Base-by-base conservation (phyloP, 53 echinoderm and acorn worm genomes). In the Echinarachnius parma region DNA sequence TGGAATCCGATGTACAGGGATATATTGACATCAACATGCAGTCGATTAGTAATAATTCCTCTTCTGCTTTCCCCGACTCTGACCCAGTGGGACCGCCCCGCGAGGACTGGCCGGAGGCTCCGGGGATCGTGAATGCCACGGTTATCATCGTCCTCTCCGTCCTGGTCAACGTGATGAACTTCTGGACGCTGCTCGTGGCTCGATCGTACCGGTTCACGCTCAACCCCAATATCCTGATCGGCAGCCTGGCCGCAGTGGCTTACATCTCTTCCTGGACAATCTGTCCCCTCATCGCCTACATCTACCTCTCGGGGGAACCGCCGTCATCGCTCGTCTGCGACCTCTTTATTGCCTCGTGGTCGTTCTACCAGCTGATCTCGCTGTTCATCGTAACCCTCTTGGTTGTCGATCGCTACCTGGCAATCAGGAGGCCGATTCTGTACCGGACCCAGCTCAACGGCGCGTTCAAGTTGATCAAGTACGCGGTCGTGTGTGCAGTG, bases 391-490 rank as follows among this genome's bases (percentile, higher is more conserved):
- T 84, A 3, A 80, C 89, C 3, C 49, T 89, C 0, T 80, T 84
- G 77, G 84, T 78, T 35, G 26, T 84, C 14, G 89, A 89, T 64
- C 84, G 89, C 0, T 89, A 78, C 57, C 61, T 89, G 8, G 89
- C 89, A 4, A 80, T 89, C 34, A 31, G 78, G 32, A 84, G 76
- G 63, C 89, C 89, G 10, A 89, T 89, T 33, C 48, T 89, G 8
- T 89, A 89, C 52, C 32, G 77, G 34, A 72, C 77, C 10, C 52
- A 75, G 53, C 63, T 88, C 2, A 79, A 60, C 1, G 78, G 75
- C 42, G 62, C 60, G 21, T 66, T 66, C 10, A 39, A 39, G 13
- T 7, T 39, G 13, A 37, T 69, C 4, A 69, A 69, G 35, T 69
- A 53, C 25, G 14, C 53, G 20, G 21, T 69, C 21, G 24, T 53